Base-by-base conservation (phyloP, 2,797 vertebrate species). In the Lagocephalus sceleratus region DNA sequence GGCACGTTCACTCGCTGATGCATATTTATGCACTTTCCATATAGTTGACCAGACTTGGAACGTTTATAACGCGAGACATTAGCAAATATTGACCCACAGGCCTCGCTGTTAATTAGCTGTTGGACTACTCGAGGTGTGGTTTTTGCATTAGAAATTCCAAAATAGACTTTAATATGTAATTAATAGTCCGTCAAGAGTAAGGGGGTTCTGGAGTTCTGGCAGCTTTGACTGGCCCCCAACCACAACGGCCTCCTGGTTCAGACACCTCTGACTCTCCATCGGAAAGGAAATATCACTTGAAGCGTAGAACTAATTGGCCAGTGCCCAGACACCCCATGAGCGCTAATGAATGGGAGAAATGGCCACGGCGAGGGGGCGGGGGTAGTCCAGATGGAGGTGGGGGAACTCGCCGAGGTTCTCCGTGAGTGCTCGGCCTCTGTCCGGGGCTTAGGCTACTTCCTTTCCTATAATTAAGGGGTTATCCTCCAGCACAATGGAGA, bases 401-500 rank as follows among this genome's bases (percentile, higher is more conserved):
- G 11, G 20, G 54, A 49, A 42, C 52, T 60, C 43, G 15, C 22
- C 6, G 51, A 57, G 66, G 53, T 54, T 62, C 51, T 54, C 11
- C 35, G 60, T 65, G 55, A 67, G 73, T 46, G 57, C 56, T 66
- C 53, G 16, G 50, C 68, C 68, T 74, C 80, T 79, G 80, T 81
- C 78, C 71, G 46, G 78, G 77, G 80, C 75, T 82, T 80, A 82
- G 55, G 35, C 75, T 35, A 79, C 81, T 81, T 86, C 83, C 85
- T 83, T 67, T 52, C 45, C 71, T 68, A 35, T 81, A 85, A 88
- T 86, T 76, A 87, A 69, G 59, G 82, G 64, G 60, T 81, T 78
- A 84, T 78, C 77, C 79, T 66, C 38, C 57, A 5, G 41, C 77
- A 88, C 85, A 83, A 84, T 81, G 71, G 81, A 85, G 60, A 84